Conservation (phyloP, 2,888 invertebrate genomes). For the Phalangium opilio region DNA sequence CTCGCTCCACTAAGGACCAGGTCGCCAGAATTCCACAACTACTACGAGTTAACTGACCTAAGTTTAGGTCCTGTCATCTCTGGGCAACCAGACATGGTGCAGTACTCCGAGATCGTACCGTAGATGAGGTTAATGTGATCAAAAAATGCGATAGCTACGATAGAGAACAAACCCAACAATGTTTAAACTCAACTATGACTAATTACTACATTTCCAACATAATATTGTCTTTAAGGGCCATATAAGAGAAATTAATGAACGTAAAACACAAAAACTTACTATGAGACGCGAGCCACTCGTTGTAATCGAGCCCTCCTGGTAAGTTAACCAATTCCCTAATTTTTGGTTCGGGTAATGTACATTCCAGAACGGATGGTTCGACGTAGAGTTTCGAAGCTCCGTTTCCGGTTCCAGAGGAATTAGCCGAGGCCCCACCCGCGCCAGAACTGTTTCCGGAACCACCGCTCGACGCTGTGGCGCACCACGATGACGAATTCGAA, state of each 20-base stretch:
- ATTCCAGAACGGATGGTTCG: conserved; percentile 83
- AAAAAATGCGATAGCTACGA: conserved; percentile 93
- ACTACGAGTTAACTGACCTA: no score
- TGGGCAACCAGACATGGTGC: conserved; percentile 85
- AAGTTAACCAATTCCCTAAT: conserved; percentile 84
- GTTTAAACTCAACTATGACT: no score
- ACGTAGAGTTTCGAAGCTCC: conserved; percentile 74
- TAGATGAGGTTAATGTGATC: conserved; percentile 98
- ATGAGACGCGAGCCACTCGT: conserved; percentile 99
- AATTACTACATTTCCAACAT: not conserved
- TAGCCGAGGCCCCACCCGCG: no score
- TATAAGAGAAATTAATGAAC: not conserved
- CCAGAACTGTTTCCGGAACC: no score
- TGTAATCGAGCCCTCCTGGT: conserved; percentile 88
- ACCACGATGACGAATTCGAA: no score
- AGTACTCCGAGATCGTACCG: conserved; percentile 96
- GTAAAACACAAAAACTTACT: conserved; percentile 52
- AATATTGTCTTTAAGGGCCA: conserved; percentile 2
- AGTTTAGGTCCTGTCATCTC: conserved; percentile 94
- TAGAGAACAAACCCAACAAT: conserved; percentile 10
- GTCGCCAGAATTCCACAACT: no score
- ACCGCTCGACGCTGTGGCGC: no score
- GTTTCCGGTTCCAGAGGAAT: conserved; percentile 23
- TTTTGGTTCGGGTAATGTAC: conserved; percentile 85
- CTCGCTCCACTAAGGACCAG: no score